These are phyloP conservation scores for Salvelinus fontinalis DNA, from an alignment of 2,113 vertebrate species.

Conservation along the genomic window DNA sequence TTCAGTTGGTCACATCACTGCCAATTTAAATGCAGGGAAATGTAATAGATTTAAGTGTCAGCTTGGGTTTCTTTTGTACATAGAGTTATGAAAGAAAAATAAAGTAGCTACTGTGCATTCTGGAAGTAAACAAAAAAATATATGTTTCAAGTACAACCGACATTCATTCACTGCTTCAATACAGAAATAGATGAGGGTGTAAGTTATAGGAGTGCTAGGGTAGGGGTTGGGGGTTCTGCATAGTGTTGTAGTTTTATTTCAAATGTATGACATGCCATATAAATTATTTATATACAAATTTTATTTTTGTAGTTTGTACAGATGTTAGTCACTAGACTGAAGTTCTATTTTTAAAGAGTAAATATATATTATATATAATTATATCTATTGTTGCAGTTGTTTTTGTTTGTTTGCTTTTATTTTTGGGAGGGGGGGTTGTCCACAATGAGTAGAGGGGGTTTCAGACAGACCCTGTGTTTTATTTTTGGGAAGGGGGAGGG, in stretches of 20 bases:
- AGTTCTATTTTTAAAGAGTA: constrained; percentile 96
- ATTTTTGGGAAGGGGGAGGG: constrained; percentile 23
- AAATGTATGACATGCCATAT: constrained; percentile 83
- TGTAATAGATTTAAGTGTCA: constrained; percentile 69
- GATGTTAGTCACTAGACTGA: constrained; percentile 87
- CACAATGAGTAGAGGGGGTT: constrained; percentile 52
- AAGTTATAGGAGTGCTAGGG: constrained; percentile 19
- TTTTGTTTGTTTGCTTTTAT: constrained; percentile 52
- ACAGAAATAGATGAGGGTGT: constrained; percentile 43
- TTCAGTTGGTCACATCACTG: constrained; percentile 78
- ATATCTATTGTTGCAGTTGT: constrained; percentile 77
- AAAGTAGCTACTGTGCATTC: constrained; percentile 67
- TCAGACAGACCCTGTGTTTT: constrained; percentile 33
- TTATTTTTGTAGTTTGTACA: constrained; percentile 98
- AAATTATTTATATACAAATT: constrained; percentile 95
- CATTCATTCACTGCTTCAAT: constrained; percentile 56
- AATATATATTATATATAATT: constrained; percentile 92
- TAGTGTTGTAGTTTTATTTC: constrained; percentile 77
- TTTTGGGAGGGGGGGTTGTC: constrained; percentile 21
- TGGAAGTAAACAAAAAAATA: not conserved
- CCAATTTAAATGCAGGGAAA: constrained; percentile 77
- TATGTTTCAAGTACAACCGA: constrained; percentile 5
- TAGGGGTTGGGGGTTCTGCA: constrained; percentile 62
- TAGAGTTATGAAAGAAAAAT: constrained; percentile 51
- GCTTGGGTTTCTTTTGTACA: constrained; percentile 66